These are phyloP conservation scores for Dasypogon diadema DNA, from an alignment of 2,888 invertebrate species.

Conservation along the genomic window DNA sequence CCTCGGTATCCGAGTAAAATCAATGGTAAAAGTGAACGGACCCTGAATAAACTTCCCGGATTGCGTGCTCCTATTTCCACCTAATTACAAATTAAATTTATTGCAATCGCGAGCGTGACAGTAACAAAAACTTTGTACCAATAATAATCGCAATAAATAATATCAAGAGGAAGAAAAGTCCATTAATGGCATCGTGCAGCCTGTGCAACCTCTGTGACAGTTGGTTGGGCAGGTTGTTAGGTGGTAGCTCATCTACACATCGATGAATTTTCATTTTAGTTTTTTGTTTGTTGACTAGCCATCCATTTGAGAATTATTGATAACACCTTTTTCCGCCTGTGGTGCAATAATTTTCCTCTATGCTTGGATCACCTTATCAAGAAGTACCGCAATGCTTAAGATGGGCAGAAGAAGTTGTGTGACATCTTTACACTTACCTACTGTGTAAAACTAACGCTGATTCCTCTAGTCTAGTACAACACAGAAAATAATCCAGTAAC, in stretches of 20 bases:
- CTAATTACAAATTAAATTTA: neutral
- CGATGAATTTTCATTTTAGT: conserved; percentile 2
- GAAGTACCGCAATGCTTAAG: conserved; percentile 14
- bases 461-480: conserved; percentile 5
- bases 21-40: too few species aligned
- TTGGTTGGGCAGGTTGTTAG: neutral
- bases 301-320: neutral
- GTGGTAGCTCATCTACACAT: neutral
- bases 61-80: too few species aligned
- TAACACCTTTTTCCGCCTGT: neutral
- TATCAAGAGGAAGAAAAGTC: neutral
- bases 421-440: neutral
- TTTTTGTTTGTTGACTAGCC: neutral
- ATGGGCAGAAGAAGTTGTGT: conserved; percentile 13
- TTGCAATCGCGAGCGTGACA: neutral
- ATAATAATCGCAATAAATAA: neutral
- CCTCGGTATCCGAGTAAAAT: too few species aligned
- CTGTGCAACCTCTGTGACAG: neutral
- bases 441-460: neutral
- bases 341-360: neutral
- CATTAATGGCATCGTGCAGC: neutral
- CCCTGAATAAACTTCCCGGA: too few species aligned
- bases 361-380: conserved; percentile 19
- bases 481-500: conserved; percentile 1
- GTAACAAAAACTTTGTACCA: neutral